phyloP scores from a whole-genome alignment of 1,140 invertebrate genomes.

The Oryctes rhinoceros region DNA sequence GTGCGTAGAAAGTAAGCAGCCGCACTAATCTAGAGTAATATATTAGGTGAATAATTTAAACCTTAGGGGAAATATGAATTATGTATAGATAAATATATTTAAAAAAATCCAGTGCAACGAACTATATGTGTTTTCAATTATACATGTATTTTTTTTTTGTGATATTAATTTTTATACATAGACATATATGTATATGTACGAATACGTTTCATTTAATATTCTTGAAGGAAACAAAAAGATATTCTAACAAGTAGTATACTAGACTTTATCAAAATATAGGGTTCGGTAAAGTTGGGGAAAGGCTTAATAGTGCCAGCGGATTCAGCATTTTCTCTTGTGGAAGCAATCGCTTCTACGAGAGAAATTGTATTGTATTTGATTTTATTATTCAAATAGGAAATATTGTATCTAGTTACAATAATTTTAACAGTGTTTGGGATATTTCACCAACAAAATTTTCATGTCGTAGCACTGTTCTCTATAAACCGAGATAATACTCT shows the following conservation, averaged over 20 bases:
- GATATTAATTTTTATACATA: constrained; percentile 15
- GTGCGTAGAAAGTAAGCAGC: not conserved
- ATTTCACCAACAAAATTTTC: too few relatives aligned
- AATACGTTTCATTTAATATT: not conserved
- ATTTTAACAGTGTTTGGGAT: too few relatives aligned
- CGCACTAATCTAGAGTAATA: not conserved
- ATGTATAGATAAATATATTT: constrained; percentile 2
- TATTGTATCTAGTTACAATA: too few relatives aligned
- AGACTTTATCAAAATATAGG: not conserved
- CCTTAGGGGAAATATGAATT: not conserved
- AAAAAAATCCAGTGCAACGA: constrained; percentile 17
- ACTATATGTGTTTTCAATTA: not conserved
- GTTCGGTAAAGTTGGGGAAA: not conserved
- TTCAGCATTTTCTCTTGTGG: too few relatives aligned
- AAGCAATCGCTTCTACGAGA: too few relatives aligned
- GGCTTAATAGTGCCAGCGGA: too few relatives aligned
- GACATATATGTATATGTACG: not conserved
- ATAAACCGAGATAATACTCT: too few relatives aligned
- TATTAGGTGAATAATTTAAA: too few relatives aligned
- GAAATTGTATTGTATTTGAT: too few relatives aligned
- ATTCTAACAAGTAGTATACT: not conserved
- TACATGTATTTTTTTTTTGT: not conserved
- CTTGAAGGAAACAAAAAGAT: not conserved
- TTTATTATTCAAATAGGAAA: too few relatives aligned
- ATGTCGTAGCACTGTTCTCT: too few relatives aligned